Evolutionary conservation across 2,113 vertebrate species (phyloP).

Genomic region (Willisornis vidua): DNA sequence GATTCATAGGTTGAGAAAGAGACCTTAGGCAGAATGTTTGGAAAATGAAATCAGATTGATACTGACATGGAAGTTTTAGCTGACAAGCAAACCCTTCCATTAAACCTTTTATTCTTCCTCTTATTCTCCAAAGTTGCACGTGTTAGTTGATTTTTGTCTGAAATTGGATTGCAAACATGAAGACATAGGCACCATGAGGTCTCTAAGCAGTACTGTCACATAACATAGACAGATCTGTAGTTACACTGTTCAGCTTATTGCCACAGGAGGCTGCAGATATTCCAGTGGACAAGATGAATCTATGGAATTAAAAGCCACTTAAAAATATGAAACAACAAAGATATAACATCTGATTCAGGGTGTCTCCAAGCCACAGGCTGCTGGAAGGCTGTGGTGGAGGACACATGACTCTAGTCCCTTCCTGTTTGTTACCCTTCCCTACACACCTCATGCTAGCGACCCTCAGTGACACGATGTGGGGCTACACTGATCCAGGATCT

Average conservation of each 20-base stretch:
- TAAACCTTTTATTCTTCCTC: not conserved
- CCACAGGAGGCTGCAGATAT: not conserved
- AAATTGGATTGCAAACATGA: not conserved
- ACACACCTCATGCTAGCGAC: not conserved
- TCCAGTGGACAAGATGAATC: not conserved
- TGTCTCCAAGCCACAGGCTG: not conserved
- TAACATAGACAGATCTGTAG: not conserved
- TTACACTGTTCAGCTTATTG: not conserved
- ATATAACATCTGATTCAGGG: not conserved
- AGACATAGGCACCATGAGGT: not conserved
- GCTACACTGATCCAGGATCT: not conserved
- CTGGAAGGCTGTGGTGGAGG: not conserved
- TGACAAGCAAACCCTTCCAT: not conserved
- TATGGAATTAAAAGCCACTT: not conserved
- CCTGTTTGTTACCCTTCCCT: not conserved
- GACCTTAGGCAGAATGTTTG: not conserved
- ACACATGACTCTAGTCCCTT: fast-evolving
- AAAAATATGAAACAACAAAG: not conserved
- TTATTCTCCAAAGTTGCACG: not conserved
- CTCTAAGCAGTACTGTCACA: not conserved
- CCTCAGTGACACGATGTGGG: not conserved
- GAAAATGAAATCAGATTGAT: not conserved
- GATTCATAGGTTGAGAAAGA: slow-evolving; percentile 19
- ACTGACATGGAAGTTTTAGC: not conserved
- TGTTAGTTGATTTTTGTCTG: not conserved